A percentile compares a stretch with the other conserved stretches of the same genome.
Evolutionary conservation across 2,113 vertebrate genomes (phyloP).

Genomic region (Forbesichthys papilliferus): DNA sequence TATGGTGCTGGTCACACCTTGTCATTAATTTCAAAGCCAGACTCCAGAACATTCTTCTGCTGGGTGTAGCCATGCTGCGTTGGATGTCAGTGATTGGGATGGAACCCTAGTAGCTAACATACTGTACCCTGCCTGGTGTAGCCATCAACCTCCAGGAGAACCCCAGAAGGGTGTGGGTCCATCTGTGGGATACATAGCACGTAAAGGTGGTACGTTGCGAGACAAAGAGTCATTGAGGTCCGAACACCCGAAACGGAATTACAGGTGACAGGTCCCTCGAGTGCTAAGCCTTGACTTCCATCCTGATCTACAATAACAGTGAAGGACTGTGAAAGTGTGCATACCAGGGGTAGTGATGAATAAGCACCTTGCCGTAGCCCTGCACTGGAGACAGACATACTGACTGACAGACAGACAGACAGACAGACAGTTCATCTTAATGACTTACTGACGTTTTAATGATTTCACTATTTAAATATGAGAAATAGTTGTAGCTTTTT

Average conservation of each 20-base stretch:
- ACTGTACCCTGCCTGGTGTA: conserved; percentile 35
- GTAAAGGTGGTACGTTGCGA: background rate
- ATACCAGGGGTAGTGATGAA: background rate
- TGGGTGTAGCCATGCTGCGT: conserved; percentile 29
- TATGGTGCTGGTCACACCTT: conserved; percentile 11
- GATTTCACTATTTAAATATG: background rate
- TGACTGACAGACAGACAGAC: conserved; percentile 7
- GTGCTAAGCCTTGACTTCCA: conserved; percentile 31
- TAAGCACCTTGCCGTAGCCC: no score
- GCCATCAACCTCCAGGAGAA: conserved; percentile 44
- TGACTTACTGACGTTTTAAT: background rate
- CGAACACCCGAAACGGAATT: conserved; percentile 48
- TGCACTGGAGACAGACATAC: background rate
- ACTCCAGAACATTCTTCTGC: conserved; percentile 31
- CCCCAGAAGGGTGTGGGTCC: background rate
- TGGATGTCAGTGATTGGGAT: conserved; percentile 21
- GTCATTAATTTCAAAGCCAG: background rate
- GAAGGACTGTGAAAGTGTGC: conserved; percentile 4
- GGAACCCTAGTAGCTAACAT: conserved; percentile 1
- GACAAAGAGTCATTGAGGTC: conserved; percentile 65
- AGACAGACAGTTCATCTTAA: background rate
- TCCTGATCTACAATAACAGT: conserved; percentile 40
- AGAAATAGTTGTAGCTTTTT: background rate
- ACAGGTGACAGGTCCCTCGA: conserved; percentile 62
- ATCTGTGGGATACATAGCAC: no score